Evolutionary conservation across 1,140 invertebrate genomes (phyloP), one percentile per base, ranked within the genome.

Genomic region (Pentalonia nigronervosa): DNA sequence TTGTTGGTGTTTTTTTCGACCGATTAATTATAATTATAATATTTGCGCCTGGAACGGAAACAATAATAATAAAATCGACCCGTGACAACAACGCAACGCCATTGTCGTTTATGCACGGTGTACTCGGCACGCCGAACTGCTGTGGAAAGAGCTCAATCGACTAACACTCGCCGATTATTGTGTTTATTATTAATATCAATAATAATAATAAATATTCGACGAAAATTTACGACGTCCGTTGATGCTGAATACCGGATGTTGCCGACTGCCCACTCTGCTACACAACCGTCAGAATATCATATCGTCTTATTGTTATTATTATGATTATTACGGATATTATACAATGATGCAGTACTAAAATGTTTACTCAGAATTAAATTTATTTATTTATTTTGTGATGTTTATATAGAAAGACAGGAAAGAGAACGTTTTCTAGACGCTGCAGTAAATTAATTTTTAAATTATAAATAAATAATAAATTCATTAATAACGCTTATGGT

Each of bases 1-100:
- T n/a, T 17, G 60, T 76, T n/a, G n/a, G 1, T n/a, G n/a, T n/a
- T 76, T 76, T 76, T 86, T 47, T 86, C 84, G 3, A 25, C 45
- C 25, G 30, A 86, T 86, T 86, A 86, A 86, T 86, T 84, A 25
- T 84, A 8, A 30, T 84, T 87, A 48, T 17, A 47, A 47, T 86
- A 86, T 41, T 87, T 30, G 45, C 21, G 36, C 20, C 36, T 34
- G 76, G 76, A 36, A 84, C 36, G 83, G 23, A 41, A 86, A 47
- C 34, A 47, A 86, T 47, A 86, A 86, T 45, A 87, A 87, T 87
- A 87, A 87, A 45, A 87, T 30, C 23, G 45, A 87, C 36, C 45
- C 84, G 84, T 87, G 45, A 47, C 84, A 87, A 87, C 36, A 14
- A 30, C 84, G 84, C 84, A 87, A 45, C 14, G 83, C 83, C 23